Percentiles rank a stretch among this genome's conserved stretches.
Evolutionary conservation across 2,888 invertebrate genomes (phyloP).

Genomic region (Teleiodes luculella): DNA sequence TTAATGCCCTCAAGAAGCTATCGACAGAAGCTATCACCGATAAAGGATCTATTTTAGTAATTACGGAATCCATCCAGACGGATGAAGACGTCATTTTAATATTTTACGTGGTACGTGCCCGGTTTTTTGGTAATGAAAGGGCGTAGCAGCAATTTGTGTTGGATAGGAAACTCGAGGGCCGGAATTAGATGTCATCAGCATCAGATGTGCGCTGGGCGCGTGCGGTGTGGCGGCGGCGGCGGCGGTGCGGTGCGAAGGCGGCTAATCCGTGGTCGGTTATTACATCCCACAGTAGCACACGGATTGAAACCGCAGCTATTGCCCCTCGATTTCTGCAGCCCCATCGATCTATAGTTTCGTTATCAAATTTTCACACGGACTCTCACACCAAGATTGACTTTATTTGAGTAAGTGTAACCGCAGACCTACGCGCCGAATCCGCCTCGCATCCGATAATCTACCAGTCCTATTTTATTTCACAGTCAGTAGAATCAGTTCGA

Average conservation of each 20-base stretch:
- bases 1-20: constrained; percentile 56
- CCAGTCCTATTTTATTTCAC: constrained; percentile 43
- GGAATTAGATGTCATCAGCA: constrained; percentile 15
- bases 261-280: constrained; percentile 67
- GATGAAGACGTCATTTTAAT: constrained; percentile 39
- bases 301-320: constrained; percentile 70
- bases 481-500: constrained; percentile 42
- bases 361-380: constrained; percentile 78
- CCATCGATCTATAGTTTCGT: constrained; percentile 74
- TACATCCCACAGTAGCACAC: constrained; percentile 73
- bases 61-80: constrained; percentile 33
- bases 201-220: constrained; percentile 21
- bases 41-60: constrained; percentile 36
- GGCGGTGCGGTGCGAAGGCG: constrained; percentile 33
- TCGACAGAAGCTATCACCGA: constrained; percentile 40
- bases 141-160: constrained; percentile 20
- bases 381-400: constrained; percentile 71
- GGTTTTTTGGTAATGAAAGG: constrained; percentile 25
- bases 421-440: constrained; percentile 53
- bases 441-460: constrained; percentile 34
- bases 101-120: constrained; percentile 33
- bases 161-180: constrained; percentile 12
- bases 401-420: constrained; percentile 76
- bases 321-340: constrained; percentile 67
- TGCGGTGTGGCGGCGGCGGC: constrained; percentile 16